Evolutionary conservation across 2,797 vertebrate species (phyloP), one percentile per base, ranked within the genome.

Genomic region (Notamacropus eugenii): DNA sequence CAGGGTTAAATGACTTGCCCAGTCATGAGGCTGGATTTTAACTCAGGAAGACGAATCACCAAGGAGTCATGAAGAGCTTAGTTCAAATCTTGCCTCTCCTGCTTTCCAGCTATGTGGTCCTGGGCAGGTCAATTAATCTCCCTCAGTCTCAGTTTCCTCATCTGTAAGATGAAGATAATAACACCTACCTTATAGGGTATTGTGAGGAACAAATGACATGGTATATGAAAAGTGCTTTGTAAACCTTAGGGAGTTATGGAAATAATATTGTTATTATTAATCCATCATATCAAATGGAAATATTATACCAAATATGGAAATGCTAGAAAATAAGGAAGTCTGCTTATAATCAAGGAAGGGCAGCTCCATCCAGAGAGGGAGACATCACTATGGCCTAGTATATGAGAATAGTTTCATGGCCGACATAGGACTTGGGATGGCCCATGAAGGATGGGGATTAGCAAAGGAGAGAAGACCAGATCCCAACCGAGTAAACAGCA

Each of bases 401-500:
- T 24, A 10, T 11, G 40, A 82, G 74, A 46, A 82, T 16, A 0
- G 11, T 55, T 91, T 92, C 90, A 94, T 27, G 52, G 55, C n/a
- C 12, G 28, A 46, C 82, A n/a, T 0, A 55, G 11, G 0, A 29
- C 54, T 95, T 0, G 0, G 90, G 91, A 93, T 93, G 67, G 93
- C 52, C 24, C 46, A 40, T 34, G 28, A n/a, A 19, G 55, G 28
- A 34, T 8, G 19, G 40, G 52, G n/a, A 16, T 62, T 19, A 1
- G 52, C 27, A n/a, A 27, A 34, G 1, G 92, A 93, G 91, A 55
- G 74, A 24, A 31, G 52, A 0, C 34, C 40, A 29, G 16, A 14
- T 56, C 0, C 3, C 74, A 52, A 54, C 57, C 1, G 54, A 62
- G 19, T 16, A 0, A 0, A 46, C 10, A 3, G 40, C 54, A 11